Conservation (phyloP, 1,140 invertebrate genomes). For the Trichonephila clavipes region DNA sequence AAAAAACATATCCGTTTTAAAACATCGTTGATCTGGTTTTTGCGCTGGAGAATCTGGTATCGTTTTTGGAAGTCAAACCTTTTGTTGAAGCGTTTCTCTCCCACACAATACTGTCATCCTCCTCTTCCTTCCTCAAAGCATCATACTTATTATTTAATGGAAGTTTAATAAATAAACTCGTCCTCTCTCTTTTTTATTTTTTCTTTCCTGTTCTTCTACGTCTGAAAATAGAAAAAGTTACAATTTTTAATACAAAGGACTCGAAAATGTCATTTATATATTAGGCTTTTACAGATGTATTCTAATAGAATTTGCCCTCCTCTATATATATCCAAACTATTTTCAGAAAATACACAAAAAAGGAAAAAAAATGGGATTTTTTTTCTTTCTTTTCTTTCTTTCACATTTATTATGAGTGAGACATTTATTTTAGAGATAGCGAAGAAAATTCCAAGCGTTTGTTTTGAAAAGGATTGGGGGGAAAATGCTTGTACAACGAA, state of each 20-base stretch:
- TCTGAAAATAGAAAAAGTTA: conserved; percentile 25
- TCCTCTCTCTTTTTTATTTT: not conserved
- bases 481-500: not conserved
- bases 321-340: not conserved
- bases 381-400: not conserved
- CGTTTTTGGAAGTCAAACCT: conserved; percentile 16
- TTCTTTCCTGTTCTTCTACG: not conserved
- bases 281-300: conserved; percentile 32
- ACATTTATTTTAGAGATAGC: conserved; percentile 67
- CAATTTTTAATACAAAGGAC: conserved; percentile 59
- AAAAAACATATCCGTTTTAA: conserved; percentile 54
- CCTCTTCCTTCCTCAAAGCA: conserved; percentile 59
- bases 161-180: conserved; percentile 58
- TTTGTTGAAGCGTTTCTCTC: conserved; percentile 53
- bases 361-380: too few species aligned
- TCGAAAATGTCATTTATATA: conserved; percentile 69
- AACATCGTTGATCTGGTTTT: conserved; percentile 37
- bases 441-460: conserved; percentile 55
- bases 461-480: conserved; percentile 46
- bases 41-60: conserved; percentile 1
- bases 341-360: not conserved
- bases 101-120: conserved; percentile 44
- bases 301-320: conserved; percentile 33
- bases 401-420: conserved; percentile 44
- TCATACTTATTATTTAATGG: conserved; percentile 45